These are phyloP conservation scores for Andrena cerasifolii DNA, from an alignment of 1,140 invertebrate species.

Conservation along the genomic window DNA sequence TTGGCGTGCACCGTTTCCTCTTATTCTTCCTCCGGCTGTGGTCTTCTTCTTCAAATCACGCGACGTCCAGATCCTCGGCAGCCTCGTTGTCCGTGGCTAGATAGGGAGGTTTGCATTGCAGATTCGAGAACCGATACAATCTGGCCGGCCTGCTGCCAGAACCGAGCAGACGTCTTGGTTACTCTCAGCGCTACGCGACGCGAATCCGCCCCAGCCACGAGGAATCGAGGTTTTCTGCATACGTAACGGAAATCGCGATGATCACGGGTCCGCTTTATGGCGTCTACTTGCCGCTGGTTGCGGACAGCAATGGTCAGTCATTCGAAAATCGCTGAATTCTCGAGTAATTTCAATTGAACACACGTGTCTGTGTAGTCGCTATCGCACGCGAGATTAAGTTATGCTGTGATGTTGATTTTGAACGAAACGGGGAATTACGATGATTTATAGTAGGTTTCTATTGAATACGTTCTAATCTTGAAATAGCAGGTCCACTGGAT, in stretches of 20 bases:
- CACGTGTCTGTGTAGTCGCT: too few species aligned
- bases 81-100: conserved; percentile 52
- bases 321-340: not conserved
- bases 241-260: conserved; percentile 19
- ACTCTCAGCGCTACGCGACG: conserved; percentile 9
- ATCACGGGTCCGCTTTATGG: conserved; percentile 8
- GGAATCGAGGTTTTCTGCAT: conserved; percentile 2
- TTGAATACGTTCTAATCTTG: too few species aligned
- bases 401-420: too few species aligned
- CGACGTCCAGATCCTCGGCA: conserved; percentile 42
- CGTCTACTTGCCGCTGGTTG: too few species aligned
- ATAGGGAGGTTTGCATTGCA: conserved; percentile 66
- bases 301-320: not conserved
- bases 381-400: too few species aligned
- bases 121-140: conserved; percentile 58
- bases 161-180: conserved; percentile 31
- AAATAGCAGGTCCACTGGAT: too few species aligned
- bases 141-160: conserved; percentile 50
- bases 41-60: conserved; percentile 44
- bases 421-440: too few species aligned
- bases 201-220: conserved; percentile 38
- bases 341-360: too few species aligned
- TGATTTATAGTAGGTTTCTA: too few species aligned
- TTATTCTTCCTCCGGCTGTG: not conserved
- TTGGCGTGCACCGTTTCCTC: conserved; percentile 3